Conservation (phyloP, 1,140 invertebrate genomes). For the Mamestra configurata region DNA sequence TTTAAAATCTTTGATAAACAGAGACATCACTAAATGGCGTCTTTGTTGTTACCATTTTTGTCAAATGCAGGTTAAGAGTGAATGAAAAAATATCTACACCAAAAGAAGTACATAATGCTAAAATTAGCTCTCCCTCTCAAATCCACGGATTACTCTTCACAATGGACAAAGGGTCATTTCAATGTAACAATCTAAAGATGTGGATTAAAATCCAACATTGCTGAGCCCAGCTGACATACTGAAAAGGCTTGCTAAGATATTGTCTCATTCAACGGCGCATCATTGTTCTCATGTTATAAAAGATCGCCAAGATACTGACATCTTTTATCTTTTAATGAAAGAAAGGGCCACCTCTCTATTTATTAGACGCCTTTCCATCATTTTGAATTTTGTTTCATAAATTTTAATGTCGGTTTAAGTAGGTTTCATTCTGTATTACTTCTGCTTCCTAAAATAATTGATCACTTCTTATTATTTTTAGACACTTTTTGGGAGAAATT, state of each 20-base stretch:
- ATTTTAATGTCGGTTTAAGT: background rate
- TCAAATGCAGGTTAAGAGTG: no score
- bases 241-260: conserved; percentile 30
- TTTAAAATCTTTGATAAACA: no score
- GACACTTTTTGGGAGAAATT: no score
- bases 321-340: conserved; percentile 27
- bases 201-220: conserved; percentile 27
- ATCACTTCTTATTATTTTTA: no score
- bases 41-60: no score
- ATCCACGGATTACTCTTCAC: background rate
- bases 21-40: no score
- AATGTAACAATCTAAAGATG: conserved; percentile 29
- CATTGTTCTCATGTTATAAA: conserved; percentile 26
- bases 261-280: conserved; percentile 20
- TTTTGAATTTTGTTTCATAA: background rate
- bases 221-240: conserved; percentile 1
- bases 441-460: background rate
- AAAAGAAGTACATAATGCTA: no score
- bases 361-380: background rate
- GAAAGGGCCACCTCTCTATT: conserved; percentile 15
- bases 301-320: conserved; percentile 11
- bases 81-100: no score
- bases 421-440: background rate
- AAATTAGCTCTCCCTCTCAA: no score
- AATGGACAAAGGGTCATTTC: conserved; percentile 27